Conservation (phyloP, 2,797 vertebrate genomes). For the Pelochelys cantorii region DNA sequence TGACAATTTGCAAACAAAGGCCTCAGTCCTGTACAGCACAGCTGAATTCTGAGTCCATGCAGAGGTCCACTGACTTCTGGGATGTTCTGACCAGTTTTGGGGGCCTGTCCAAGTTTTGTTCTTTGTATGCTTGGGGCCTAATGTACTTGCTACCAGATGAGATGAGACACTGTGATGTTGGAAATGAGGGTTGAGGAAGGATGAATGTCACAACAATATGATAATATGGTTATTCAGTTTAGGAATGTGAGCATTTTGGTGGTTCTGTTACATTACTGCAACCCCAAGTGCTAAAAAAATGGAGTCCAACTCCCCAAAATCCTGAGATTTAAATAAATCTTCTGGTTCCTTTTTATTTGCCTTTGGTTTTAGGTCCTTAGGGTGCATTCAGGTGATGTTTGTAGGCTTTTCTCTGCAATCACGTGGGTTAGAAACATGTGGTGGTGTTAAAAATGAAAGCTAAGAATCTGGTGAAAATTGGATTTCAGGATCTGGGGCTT, state of each 20-base stretch:
- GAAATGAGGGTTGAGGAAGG: background rate
- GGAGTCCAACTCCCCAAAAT: background rate
- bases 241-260: rapidly evolving
- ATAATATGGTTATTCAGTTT: background rate
- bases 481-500: background rate
- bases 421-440: background rate
- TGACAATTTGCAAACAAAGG: background rate
- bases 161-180: background rate
- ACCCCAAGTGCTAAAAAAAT: background rate
- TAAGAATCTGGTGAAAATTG: background rate
- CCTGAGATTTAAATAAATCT: background rate
- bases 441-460: background rate
- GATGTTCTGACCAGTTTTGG: background rate
- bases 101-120: background rate
- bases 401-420: rapidly evolving
- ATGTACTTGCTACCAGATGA: background rate
- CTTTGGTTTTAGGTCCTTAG: background rate
- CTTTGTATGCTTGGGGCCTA: background rate
- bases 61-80: background rate
- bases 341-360: rapidly evolving
- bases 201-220: background rate
- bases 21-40: background rate
- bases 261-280: background rate
- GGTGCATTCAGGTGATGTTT: background rate
- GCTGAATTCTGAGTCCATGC: background rate